A percentile compares a stretch with the other conserved stretches of the same genome.
phyloP scores from a whole-genome alignment of 2,888 invertebrate genomes.

The Adelphocoris suturalis region DNA sequence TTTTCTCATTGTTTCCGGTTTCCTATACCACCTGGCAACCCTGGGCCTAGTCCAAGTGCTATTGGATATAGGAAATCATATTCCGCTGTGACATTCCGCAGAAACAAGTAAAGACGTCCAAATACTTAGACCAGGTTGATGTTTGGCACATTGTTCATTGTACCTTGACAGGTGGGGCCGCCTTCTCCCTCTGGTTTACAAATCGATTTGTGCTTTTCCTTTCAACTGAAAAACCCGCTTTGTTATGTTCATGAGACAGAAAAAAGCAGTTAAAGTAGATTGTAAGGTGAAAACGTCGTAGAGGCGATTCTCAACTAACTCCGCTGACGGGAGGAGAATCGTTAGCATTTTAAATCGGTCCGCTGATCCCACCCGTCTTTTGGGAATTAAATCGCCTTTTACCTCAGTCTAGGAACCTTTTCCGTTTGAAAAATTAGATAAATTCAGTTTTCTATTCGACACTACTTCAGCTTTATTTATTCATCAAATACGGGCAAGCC shows the following conservation, averaged over 20 bases:
- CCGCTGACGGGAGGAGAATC: background rate
- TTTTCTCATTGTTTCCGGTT: too few species aligned
- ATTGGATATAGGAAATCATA: too few species aligned
- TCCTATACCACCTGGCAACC: too few species aligned
- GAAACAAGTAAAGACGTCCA: too few species aligned
- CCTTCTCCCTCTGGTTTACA: background rate
- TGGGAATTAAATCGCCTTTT: background rate
- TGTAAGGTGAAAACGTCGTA: background rate
- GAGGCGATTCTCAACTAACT: too few species aligned
- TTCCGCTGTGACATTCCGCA: too few species aligned
- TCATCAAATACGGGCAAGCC: too few species aligned
- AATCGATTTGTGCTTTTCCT: background rate
- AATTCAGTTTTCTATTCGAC: background rate
- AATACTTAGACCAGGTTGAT: too few species aligned
- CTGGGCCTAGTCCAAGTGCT: too few species aligned
- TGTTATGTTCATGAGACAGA: background rate
- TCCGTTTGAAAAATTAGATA: background rate
- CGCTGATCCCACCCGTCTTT: background rate
- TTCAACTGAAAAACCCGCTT: background rate
- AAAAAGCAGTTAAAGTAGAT: background rate
- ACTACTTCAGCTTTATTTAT: too few species aligned
- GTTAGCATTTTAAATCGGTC: conserved; percentile 13
- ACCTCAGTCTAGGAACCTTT: background rate
- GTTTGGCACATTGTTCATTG: too few species aligned
- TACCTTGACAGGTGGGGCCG: too few species aligned